These are phyloP conservation scores for Porphyrio hochstetteri DNA, from an alignment of 2,113 vertebrate species.

Conservation along the genomic window DNA sequence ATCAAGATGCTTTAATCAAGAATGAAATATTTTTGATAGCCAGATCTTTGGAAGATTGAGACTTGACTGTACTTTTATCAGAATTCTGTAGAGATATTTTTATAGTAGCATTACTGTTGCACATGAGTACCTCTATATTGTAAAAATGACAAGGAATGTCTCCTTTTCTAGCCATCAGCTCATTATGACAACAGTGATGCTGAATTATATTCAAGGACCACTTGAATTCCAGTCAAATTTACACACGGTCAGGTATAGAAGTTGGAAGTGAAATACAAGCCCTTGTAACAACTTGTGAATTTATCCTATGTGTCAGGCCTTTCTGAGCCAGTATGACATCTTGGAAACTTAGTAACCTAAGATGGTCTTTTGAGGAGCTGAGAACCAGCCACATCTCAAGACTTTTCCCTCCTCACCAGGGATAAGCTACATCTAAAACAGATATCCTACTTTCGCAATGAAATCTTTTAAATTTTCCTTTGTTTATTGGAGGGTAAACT, in stretches of 20 bases:
- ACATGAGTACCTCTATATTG: neutral
- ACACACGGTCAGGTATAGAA: neutral
- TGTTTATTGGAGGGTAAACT: neutral
- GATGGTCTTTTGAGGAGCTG: neutral
- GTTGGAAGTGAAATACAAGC: neutral
- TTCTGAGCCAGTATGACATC: neutral
- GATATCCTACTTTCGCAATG: neutral
- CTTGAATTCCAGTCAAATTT: neutral
- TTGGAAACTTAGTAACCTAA: neutral
- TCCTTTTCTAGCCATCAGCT: neutral
- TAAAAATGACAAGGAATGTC: neutral
- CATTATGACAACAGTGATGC: neutral
- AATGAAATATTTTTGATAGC: neutral
- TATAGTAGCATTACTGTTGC: neutral
- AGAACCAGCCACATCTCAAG: neutral
- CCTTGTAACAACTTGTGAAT: neutral
- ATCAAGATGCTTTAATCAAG: neutral
- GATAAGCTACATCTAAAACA: slow-evolving; percentile 12
- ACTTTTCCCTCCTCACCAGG: neutral
- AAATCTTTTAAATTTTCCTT: neutral
- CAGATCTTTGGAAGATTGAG: neutral
- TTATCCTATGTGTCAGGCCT: neutral
- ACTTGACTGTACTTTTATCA: neutral
- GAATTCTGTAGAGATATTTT: neutral
- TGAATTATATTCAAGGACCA: neutral